Conservation (phyloP, 1,140 invertebrate species). For the Drosophila tropicalis region DNA sequence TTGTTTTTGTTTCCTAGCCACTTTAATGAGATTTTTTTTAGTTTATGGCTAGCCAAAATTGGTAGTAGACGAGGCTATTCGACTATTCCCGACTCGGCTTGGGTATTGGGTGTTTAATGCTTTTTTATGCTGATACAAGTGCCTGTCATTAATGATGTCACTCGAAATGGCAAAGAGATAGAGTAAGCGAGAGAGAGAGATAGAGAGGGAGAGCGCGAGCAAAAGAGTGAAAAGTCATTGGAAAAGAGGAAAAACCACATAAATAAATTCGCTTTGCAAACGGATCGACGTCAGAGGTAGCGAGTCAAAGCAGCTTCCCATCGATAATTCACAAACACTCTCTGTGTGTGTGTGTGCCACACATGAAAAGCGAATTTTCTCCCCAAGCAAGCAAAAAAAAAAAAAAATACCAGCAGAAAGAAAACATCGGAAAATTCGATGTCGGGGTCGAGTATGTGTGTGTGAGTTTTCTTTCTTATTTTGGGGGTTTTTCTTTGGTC, state of each 20-base stretch:
- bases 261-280: conserved; percentile 55
- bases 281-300: conserved; percentile 66
- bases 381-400: conserved; percentile 60
- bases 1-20: conserved; percentile 40
- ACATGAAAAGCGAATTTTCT: conserved; percentile 80
- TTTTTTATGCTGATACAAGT: conserved; percentile 38
- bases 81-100: conserved; percentile 9
- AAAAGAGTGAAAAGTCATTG: conserved; percentile 23
- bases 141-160: conserved; percentile 3
- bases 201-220: neutral
- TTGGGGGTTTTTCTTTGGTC: conserved; percentile 75
- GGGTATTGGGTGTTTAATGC: conserved; percentile 51
- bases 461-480: conserved; percentile 21
- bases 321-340: conserved; percentile 52
- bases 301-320: conserved; percentile 64
- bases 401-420: conserved; percentile 36
- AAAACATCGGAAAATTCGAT: conserved; percentile 73
- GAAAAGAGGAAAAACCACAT: conserved; percentile 37
- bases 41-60: conserved; percentile 40
- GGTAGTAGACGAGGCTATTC: conserved; percentile 43
- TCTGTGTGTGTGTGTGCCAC: conserved; percentile 41
- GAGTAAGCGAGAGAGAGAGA: neutral
- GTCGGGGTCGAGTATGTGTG: conserved; percentile 51
- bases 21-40: conserved; percentile 54
- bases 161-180: neutral